Conservation (phyloP, 2,888 invertebrate species). For the Ectemnius continuus region DNA sequence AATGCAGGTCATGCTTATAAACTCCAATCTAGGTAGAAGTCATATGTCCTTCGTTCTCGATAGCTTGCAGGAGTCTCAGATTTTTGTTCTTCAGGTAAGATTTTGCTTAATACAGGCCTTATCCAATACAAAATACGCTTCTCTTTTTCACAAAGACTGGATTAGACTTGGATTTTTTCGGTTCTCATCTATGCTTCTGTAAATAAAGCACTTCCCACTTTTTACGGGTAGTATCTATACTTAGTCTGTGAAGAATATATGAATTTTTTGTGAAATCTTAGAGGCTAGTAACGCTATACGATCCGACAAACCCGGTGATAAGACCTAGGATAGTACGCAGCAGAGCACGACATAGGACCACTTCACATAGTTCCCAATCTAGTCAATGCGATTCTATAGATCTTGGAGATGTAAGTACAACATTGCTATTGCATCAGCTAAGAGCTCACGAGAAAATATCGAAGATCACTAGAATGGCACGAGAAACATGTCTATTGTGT, state of each 20-base stretch:
- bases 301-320: conserved; percentile 82
- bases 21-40: conserved; percentile 76
- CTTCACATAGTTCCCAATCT: conserved; percentile 79
- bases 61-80: conserved; percentile 80
- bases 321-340: conserved; percentile 78
- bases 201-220: too few relatives aligned
- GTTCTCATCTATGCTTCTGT: too few relatives aligned
- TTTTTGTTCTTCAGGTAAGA: conserved; percentile 80
- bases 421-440: not conserved
- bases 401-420: conserved; percentile 70
- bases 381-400: conserved; percentile 79
- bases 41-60: conserved; percentile 79
- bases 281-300: conserved; percentile 80
- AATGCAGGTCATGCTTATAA: conserved; percentile 78
- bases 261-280: conserved; percentile 48
- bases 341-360: conserved; percentile 70
- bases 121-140: too few relatives aligned
- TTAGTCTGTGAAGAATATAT: not conserved
- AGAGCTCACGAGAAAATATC: not conserved
- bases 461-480: not conserved
- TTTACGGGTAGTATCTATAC: not conserved
- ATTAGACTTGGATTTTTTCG: too few relatives aligned
- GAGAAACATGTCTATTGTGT: not conserved
- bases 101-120: not conserved
- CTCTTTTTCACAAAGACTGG: too few relatives aligned